Conservation (phyloP, 2,888 invertebrate genomes). For the Blera fallax region DNA sequence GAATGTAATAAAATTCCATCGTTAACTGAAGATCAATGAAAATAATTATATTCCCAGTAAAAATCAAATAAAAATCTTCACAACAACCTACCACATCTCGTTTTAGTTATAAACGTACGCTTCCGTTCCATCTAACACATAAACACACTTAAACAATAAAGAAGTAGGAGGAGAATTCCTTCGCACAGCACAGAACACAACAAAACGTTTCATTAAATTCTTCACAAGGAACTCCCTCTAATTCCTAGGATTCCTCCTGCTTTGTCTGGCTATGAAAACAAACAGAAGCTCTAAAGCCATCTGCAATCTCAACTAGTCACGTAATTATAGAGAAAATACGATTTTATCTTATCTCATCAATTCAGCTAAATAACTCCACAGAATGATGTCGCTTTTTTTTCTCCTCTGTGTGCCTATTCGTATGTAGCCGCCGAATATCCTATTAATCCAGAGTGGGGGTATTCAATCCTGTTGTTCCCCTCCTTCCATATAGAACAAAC, state of each 20-base stretch:
- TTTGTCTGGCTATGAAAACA: background rate
- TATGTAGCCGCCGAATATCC: background rate
- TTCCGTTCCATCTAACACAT: background rate
- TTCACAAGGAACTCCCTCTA: background rate
- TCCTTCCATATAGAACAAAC: background rate
- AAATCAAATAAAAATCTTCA: background rate
- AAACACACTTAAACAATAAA: background rate
- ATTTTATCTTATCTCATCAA: slow-evolving; percentile 34
- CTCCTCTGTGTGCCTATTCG: background rate
- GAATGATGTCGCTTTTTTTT: background rate
- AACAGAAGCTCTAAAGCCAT: slow-evolving; percentile 15
- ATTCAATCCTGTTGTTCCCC: background rate
- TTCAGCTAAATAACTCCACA: background rate
- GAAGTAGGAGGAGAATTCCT: background rate
- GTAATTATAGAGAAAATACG: slow-evolving; percentile 30
- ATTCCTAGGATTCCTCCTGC: background rate
- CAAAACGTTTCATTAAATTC: background rate
- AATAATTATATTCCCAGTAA: background rate
- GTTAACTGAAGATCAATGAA: background rate
- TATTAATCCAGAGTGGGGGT: background rate
- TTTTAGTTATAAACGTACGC: background rate
- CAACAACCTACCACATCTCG: background rate
- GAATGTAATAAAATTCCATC: slow-evolving; percentile 9
- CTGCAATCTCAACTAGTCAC: slow-evolving; percentile 16
- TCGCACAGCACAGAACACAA: background rate